These are phyloP conservation scores for Hyppa rectilinea DNA, from an alignment of 2,888 invertebrate species.

Conservation along the genomic window DNA sequence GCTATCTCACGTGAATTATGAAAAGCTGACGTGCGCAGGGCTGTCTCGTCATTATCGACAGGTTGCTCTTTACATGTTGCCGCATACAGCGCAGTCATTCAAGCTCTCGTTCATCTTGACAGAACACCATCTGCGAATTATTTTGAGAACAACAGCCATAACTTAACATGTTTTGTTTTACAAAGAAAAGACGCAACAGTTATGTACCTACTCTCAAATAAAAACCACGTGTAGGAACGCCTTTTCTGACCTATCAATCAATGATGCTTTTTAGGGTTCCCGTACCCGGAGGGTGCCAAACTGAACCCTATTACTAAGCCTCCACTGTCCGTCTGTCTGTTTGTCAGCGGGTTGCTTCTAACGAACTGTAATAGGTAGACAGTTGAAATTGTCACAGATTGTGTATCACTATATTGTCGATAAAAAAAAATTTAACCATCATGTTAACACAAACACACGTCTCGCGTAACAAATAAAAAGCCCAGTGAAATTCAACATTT, in stretches of 20 bases:
- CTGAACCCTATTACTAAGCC: no score
- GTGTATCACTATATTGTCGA: no score
- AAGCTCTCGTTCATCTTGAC: conserved; percentile 51
- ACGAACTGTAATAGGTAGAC: no score
- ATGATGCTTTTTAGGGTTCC: no score
- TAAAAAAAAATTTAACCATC: no score
- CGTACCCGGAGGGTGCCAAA: no score
- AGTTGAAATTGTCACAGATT: no score
- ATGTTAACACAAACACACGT: not conserved
- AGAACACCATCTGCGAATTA: conserved; percentile 46
- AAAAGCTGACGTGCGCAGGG: conserved; percentile 56
- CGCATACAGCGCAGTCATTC: conserved; percentile 52
- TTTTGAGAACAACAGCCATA: conserved; percentile 18
- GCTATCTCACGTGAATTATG: conserved; percentile 64
- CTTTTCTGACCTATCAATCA: no score
- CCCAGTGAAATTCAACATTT: conserved; percentile 34
- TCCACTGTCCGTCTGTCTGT: no score
- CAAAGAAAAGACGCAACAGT: not conserved
- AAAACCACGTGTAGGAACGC: no score
- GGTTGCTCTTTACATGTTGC: conserved; percentile 58
- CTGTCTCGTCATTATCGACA: conserved; percentile 68
- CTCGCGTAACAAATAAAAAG: conserved; percentile 3
- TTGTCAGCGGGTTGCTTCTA: no score
- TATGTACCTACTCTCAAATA: no score
- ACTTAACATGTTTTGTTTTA: not conserved